Evolutionary conservation across 2,113 vertebrate species (phyloP).

Genomic region (Gymnorhina tibicen): DNA sequence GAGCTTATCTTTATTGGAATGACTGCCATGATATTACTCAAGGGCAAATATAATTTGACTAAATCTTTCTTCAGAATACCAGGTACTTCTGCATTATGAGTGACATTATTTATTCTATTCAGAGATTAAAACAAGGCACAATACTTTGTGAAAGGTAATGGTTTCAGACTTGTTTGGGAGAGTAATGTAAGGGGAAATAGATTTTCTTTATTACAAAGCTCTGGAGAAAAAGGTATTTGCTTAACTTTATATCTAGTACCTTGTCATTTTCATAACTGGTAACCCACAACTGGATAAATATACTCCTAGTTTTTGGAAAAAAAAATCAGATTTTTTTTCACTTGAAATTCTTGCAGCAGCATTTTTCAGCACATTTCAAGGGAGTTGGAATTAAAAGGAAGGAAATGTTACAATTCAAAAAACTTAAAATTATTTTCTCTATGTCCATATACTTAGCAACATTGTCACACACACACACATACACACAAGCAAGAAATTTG

Average conservation of each 20-base stretch:
- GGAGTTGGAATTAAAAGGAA: not conserved
- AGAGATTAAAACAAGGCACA: not conserved
- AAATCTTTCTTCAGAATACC: not conserved
- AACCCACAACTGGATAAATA: not conserved
- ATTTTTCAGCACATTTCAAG: not conserved
- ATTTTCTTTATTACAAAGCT: not conserved
- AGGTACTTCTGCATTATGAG: not conserved
- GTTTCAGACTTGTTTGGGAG: not conserved
- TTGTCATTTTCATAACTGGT: not conserved
- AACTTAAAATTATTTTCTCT: not conserved
- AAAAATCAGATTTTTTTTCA: not conserved
- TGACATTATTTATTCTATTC: not conserved
- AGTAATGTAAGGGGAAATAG: accelerated
- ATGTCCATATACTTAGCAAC: not conserved
- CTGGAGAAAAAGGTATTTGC: not conserved
- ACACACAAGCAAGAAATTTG: not conserved
- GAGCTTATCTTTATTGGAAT: not conserved
- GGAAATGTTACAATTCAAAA: not conserved
- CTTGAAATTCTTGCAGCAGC: not conserved
- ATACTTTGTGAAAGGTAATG: not conserved
- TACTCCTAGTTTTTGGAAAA: not conserved
- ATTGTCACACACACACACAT: not conserved
- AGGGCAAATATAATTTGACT: not conserved
- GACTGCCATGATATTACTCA: not conserved
- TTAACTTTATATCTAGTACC: not conserved